These are phyloP conservation scores for Elymnias hypermnestra DNA, from an alignment of 1,140 invertebrate species.

Conservation along the genomic window DNA sequence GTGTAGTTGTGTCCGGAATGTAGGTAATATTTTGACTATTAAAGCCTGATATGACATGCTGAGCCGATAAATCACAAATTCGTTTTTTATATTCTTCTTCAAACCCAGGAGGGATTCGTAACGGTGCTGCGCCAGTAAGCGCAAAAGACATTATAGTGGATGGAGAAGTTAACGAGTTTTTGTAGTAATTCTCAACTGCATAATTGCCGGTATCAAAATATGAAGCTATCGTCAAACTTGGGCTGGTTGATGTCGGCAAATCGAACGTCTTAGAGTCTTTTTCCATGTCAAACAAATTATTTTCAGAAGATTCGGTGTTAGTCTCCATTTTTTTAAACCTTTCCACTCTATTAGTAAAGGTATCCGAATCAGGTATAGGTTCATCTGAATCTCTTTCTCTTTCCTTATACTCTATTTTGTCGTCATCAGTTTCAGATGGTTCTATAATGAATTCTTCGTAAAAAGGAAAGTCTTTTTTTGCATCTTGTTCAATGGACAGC, in stretches of 20 bases:
- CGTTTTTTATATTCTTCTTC: conserved; percentile 47
- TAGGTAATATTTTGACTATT: background rate
- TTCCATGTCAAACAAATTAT: conserved; percentile 17
- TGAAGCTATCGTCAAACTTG: conserved; percentile 47
- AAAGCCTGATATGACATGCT: background rate
- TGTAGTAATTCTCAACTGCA: conserved; percentile 58
- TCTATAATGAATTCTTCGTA: conserved; percentile 59
- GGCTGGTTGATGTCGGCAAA: conserved; percentile 27
- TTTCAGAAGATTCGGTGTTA: conserved; percentile 22
- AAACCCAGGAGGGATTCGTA: conserved; percentile 54
- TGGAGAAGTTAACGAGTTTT: conserved; percentile 37
- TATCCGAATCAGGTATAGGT: conserved; percentile 30
- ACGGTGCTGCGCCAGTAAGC: conserved; percentile 15
- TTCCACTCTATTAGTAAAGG: conserved; percentile 58
- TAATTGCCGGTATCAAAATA: conserved; percentile 70
- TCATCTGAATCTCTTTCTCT: conserved; percentile 38
- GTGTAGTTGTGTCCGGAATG: conserved; percentile 2
- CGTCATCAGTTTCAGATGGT: conserved; percentile 56
- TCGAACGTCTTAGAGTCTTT: conserved; percentile 19
- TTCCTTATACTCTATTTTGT: conserved; percentile 51
- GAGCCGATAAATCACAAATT: conserved; percentile 13
- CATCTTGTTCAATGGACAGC: conserved; percentile 61
- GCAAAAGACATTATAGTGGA: conserved; percentile 13
- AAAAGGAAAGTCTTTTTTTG: conserved; percentile 58
- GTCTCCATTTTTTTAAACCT: conserved; percentile 51